These are phyloP conservation scores for Neodontobutis hainanensis DNA, from an alignment of 2,113 vertebrate species.

Conservation along the genomic window DNA sequence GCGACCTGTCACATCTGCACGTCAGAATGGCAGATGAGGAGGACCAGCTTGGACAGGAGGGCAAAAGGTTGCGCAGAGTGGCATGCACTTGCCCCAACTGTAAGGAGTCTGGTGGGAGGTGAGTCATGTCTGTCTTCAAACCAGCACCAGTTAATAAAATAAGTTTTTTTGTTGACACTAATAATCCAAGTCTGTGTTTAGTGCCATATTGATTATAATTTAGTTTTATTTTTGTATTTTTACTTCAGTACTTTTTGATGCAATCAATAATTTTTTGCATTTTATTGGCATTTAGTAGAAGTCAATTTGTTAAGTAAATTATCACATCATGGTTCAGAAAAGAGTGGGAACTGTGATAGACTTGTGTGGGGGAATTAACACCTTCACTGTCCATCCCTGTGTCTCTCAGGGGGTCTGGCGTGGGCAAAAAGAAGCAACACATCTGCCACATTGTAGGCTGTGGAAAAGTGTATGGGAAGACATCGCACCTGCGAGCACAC, in stretches of 20 bases:
- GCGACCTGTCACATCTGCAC: constrained; percentile 93
- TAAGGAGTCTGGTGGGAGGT: constrained; percentile 98
- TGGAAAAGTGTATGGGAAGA: constrained; percentile 98
- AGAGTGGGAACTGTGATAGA: background rate
- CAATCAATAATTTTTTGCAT: no score
- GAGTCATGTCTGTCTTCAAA: constrained; percentile 39
- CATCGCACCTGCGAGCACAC: constrained; percentile 97
- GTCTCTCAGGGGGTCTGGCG: constrained; percentile 87
- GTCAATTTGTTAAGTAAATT: no score
- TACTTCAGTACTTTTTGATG: no score
- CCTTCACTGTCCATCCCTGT: constrained; percentile 14
- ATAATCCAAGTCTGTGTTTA: no score
- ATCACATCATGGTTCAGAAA: background rate
- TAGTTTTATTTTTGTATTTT: no score
- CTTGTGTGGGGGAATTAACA: background rate
- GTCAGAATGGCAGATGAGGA: constrained; percentile 95
- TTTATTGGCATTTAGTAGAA: no score
- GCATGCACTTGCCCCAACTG: constrained; percentile 99
- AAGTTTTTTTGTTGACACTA: no score
- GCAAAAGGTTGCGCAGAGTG: constrained; percentile 94
- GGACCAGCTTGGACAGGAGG: constrained; percentile 92
- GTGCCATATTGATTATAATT: no score
- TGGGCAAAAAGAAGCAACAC: constrained; percentile 98
- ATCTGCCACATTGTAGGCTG: constrained; percentile 98
- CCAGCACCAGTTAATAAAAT: background rate